Percentiles rank a stretch among this genome's conserved stretches.
These are phyloP conservation scores for Pampus argenteus DNA, from an alignment of 2,797 vertebrate species.

Conservation along the genomic window DNA sequence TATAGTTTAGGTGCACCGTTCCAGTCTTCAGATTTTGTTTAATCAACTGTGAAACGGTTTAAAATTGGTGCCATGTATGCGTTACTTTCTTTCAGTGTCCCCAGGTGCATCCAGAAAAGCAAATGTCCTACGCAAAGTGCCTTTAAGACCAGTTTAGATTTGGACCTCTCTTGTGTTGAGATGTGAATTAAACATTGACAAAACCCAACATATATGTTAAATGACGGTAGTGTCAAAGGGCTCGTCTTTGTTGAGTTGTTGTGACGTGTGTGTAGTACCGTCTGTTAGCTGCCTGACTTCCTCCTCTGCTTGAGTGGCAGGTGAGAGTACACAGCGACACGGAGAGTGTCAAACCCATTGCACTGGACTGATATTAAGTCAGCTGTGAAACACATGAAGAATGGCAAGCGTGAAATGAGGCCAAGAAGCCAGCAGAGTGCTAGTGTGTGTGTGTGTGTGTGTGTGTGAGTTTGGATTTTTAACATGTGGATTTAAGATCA, in stretches of 20 bases:
- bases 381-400: constrained; percentile 40
- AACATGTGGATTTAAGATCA: background rate
- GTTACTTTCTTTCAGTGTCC: too few relatives aligned
- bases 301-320: constrained; percentile 15
- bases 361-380: constrained; percentile 36
- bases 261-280: background rate
- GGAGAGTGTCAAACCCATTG: constrained; percentile 24
- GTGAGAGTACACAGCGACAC: background rate
- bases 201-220: background rate
- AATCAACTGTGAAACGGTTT: too few relatives aligned
- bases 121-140: too few relatives aligned
- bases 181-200: background rate
- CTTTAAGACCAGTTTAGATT: background rate
- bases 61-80: too few relatives aligned
- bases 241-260: background rate
- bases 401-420: constrained; percentile 48
- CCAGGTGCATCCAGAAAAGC: too few relatives aligned
- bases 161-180: too few relatives aligned
- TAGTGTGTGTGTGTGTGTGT: constrained; percentile 3
- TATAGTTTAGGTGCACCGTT: too few relatives aligned
- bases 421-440: constrained; percentile 4
- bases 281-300: background rate
- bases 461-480: background rate
- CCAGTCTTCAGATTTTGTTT: too few relatives aligned
- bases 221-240: background rate